A percentile compares a stretch with the other conserved stretches of the same genome.
phyloP scores from a whole-genome alignment of 2,797 vertebrate species.

The Triplophysa yarkandensis region DNA sequence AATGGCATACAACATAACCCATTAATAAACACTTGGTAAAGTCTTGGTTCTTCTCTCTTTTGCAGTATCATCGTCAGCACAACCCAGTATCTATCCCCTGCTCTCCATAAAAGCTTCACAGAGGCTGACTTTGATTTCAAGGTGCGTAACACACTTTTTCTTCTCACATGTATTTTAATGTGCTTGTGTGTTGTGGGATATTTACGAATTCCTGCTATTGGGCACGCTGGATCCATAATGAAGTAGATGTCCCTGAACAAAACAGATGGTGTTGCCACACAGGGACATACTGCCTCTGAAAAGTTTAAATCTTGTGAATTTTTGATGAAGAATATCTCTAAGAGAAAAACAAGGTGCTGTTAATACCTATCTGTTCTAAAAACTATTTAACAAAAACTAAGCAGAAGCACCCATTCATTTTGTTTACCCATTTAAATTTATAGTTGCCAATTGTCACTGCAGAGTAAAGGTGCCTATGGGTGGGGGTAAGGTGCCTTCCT shows the following conservation, averaged over 20 bases:
- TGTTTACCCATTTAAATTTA: too few species aligned
- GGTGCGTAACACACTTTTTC: slow-evolving; percentile 70
- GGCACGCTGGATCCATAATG: slow-evolving; percentile 37
- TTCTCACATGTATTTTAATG: slow-evolving; percentile 3
- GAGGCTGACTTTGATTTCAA: slow-evolving; percentile 98
- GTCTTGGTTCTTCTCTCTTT: slow-evolving; percentile 24
- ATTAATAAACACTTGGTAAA: neutral
- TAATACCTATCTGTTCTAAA: neutral
- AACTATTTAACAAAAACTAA: neutral
- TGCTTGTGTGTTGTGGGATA: slow-evolving; percentile 13
- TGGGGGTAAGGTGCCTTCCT: too few species aligned
- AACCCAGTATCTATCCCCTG: slow-evolving; percentile 93
- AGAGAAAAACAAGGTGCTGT: slow-evolving; percentile 17
- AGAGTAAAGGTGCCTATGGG: too few species aligned
- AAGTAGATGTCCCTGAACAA: slow-evolving; percentile 39
- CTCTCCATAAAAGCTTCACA: slow-evolving; percentile 98
- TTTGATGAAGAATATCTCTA: slow-evolving; percentile 51
- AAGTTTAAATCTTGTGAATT: slow-evolving; percentile 53
- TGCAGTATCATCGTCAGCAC: slow-evolving; percentile 96
- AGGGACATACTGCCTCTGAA: slow-evolving; percentile 42
- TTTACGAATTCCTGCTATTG: slow-evolving; percentile 20
- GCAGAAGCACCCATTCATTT: too few species aligned
- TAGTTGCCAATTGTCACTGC: too few species aligned
- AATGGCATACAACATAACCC: neutral
- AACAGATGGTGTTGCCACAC: slow-evolving; percentile 48